phyloP scores from a whole-genome alignment of 2,888 invertebrate species.

The Hermodice carunculata region DNA sequence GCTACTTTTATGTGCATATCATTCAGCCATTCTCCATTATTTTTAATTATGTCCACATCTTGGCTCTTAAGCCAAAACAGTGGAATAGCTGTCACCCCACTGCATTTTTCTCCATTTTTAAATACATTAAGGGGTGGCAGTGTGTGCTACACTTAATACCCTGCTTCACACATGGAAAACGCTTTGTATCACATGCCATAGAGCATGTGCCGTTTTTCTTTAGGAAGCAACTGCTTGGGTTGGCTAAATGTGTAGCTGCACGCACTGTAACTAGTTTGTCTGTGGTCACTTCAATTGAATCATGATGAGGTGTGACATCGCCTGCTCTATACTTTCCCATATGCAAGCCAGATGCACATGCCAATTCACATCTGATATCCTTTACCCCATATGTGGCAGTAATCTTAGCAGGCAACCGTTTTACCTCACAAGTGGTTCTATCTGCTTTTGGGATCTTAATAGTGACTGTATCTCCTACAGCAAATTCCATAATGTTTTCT shows the following conservation, averaged over 20 bases:
- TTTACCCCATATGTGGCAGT: not conserved
- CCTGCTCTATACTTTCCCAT: not conserved
- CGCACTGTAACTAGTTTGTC: too few relatives aligned
- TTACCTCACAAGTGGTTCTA: not conserved
- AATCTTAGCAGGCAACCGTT: not conserved
- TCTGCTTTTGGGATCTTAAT: not conserved
- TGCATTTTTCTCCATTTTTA: not conserved
- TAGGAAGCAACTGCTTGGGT: too few relatives aligned
- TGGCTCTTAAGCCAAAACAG: too few relatives aligned
- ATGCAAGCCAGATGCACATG: not conserved
- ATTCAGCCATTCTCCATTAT: too few relatives aligned
- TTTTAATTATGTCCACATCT: too few relatives aligned
- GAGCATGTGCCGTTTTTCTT: not conserved
- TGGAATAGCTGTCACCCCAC: too few relatives aligned
- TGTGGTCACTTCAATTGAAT: not conserved
- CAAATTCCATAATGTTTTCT: not conserved
- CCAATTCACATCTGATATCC: not conserved
- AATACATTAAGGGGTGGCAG: not conserved
- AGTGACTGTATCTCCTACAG: not conserved
- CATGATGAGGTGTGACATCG: not conserved
- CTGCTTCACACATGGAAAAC: not conserved
- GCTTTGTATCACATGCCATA: not conserved
- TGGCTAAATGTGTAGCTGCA: too few relatives aligned
- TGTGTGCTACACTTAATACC: not conserved
- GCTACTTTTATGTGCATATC: slow-evolving; percentile 2